Evolutionary conservation across 2,113 vertebrate species (phyloP), one percentile per base, ranked within the genome.

Genomic region (Epinephelus fuscoguttatus): DNA sequence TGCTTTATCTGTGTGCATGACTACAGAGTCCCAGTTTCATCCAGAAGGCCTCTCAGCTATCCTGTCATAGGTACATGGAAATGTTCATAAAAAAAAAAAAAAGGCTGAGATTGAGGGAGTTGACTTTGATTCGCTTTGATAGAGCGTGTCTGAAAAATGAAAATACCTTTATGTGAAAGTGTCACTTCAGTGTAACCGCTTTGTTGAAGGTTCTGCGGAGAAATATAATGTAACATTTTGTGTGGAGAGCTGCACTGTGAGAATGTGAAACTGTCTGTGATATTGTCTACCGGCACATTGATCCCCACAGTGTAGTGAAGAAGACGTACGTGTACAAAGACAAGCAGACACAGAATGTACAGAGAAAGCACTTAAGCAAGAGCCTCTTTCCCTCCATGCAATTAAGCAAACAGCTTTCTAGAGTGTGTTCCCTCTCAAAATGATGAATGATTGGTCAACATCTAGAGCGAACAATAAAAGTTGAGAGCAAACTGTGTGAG

Each of bases 361-460:
- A 75, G 53, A 84, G 71, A 75, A 87, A 78, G 76, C 80, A 76
- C 76, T 86, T 80, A 61, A 71, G 78, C 27, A 55, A 60, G 37
- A 84, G 78, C 75, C 30, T 55, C 71, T 81, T 72, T 70, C 40
- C 52, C 57, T 80, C 25, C 55, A 68, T 53, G 79, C 57, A 90
- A 89, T 89, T 89, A 82, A 82, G 37, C 33, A 85, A 89, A 78
- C 62, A 57, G 70, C 49, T 77, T 70, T 82, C 69, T 63, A 52
- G 37, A 84, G 61, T 50, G 62, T 30, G 42, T 59, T 62, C 80
- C 72, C 78, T 69, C 62, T 37, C 49, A 33, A 64, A 49, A 82
- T 82, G 81, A 94, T 80, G 77, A 90, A 92, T 66, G 87, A 88
- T 61, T 68, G 74, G 70, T 87, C 82, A 87, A 84, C 86, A 87